These are phyloP conservation scores for Melanostoma scalare DNA, from an alignment of 2,888 invertebrate species.

Conservation along the genomic window DNA sequence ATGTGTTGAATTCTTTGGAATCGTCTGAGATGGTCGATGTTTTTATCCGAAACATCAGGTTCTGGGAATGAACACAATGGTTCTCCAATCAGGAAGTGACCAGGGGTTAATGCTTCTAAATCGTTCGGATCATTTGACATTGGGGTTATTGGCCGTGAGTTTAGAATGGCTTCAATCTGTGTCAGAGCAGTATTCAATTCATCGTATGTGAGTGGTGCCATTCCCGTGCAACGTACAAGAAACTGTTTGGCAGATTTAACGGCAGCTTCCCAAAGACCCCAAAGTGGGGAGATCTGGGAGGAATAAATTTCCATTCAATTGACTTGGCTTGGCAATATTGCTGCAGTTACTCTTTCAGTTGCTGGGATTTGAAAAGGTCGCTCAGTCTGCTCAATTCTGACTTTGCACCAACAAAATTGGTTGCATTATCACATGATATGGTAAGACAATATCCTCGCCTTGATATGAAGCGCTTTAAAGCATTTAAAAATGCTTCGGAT, in stretches of 20 bases:
- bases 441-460: conserved; percentile 13
- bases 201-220: not conserved
- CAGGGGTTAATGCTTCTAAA: too few relatives aligned
- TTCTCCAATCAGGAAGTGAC: not conserved
- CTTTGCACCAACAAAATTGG: not conserved
- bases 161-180: not conserved
- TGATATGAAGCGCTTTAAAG: too few relatives aligned
- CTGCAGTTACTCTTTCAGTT: conserved; percentile 6
- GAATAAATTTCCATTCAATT: conserved; percentile 23
- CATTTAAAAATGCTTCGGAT: conserved; percentile 17
- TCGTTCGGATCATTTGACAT: not conserved
- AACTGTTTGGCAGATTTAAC: not conserved
- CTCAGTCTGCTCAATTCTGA: not conserved
- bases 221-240: not conserved
- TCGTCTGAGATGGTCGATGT: not conserved
- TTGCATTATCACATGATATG: conserved; percentile 8
- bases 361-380: not conserved
- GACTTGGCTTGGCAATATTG: not conserved
- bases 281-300: not conserved
- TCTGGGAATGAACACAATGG: not conserved
- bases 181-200: not conserved
- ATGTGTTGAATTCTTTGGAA: conserved; percentile 1
- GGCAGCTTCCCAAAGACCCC: too few relatives aligned
- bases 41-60: not conserved
- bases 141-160: not conserved